Evolutionary conservation across 2,113 vertebrate species (phyloP).

Genomic region (Vimba vimba): DNA sequence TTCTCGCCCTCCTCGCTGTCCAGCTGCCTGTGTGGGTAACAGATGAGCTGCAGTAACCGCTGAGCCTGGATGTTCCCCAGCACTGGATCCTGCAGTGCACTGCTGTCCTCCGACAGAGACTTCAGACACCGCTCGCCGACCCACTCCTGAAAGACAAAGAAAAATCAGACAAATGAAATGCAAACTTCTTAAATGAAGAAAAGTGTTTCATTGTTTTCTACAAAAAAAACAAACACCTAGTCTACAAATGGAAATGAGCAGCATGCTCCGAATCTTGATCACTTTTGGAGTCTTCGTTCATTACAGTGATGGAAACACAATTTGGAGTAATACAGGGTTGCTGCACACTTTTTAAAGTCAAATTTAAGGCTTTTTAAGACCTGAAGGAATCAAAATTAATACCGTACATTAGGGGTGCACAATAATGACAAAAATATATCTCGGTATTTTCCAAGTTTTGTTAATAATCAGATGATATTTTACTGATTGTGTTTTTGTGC

Average conservation of each 20-base stretch:
- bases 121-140: slow-evolving; percentile 97
- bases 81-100: slow-evolving; percentile 96
- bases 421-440: too few species aligned
- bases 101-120: slow-evolving; percentile 97
- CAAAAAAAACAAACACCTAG: background rate
- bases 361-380: too few species aligned
- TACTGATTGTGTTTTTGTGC: too few species aligned
- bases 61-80: slow-evolving; percentile 97
- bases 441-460: too few species aligned
- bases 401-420: too few species aligned
- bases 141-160: slow-evolving; percentile 85
- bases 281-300: background rate
- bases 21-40: slow-evolving; percentile 94
- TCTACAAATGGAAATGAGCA: background rate
- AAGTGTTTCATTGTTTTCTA: background rate
- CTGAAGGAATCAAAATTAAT: too few species aligned
- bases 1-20: slow-evolving; percentile 97
- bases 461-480: too few species aligned
- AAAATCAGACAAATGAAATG: background rate
- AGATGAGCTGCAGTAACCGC: slow-evolving; percentile 96
- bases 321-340: background rate
- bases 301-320: background rate
- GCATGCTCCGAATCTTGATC: background rate
- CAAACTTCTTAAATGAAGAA: background rate
- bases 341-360: too few species aligned